Conservation (phyloP, 2,797 vertebrate genomes). For the Selene dorsalis region DNA sequence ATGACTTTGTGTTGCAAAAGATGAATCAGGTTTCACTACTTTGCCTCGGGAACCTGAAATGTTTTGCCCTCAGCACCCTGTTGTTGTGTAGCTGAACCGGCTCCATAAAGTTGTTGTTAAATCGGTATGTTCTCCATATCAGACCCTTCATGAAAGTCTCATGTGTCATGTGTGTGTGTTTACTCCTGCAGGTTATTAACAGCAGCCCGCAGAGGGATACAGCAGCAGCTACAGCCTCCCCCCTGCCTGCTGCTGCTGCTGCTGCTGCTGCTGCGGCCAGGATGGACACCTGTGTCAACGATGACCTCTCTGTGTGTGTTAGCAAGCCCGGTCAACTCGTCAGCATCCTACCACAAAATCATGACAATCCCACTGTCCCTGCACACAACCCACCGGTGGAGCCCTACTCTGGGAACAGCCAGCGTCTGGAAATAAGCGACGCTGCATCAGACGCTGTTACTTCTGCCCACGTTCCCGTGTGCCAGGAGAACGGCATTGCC, state of each 20-base stretch:
- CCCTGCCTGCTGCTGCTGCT: background rate
- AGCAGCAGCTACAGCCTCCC: background rate
- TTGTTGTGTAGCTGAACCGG: too few relatives aligned
- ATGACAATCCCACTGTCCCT: background rate
- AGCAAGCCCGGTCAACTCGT: constrained; percentile 76
- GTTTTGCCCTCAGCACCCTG: background rate
- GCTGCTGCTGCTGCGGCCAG: background rate
- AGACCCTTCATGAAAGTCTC: background rate
- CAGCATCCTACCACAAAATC: constrained; percentile 35
- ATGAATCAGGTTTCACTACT: background rate
- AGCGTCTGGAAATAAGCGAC: constrained; percentile 73
- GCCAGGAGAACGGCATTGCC: constrained; percentile 60
- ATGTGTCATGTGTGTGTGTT: background rate
- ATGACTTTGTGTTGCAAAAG: background rate
- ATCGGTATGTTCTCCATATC: too few relatives aligned
- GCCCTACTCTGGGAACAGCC: constrained; percentile 62
- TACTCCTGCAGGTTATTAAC: constrained; percentile 58
- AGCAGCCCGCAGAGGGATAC: constrained; percentile 20
- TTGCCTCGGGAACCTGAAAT: background rate
- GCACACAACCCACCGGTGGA: background rate
- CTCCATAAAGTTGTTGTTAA: background rate
- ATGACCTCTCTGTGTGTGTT: constrained; percentile 48
- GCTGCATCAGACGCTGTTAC: background rate
- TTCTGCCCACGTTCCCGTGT: background rate
- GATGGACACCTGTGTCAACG: background rate